Percentiles rank a stretch among this genome's conserved stretches.
These are phyloP conservation scores for Bedellia somnulentella DNA, from an alignment of 2,888 invertebrate genomes.

Conservation along the genomic window DNA sequence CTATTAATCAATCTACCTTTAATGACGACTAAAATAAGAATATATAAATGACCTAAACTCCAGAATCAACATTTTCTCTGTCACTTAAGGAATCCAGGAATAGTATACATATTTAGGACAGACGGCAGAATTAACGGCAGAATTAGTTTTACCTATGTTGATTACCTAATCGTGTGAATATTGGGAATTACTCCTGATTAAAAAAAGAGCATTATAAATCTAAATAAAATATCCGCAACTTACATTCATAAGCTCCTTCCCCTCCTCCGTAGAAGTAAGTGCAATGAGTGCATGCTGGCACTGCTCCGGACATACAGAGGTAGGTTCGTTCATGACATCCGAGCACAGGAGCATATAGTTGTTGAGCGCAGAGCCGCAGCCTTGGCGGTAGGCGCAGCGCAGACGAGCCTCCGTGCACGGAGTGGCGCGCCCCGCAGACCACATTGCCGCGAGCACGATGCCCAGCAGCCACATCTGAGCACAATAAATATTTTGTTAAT, in stretches of 20 bases:
- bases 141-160: too few relatives aligned
- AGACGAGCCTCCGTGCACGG: conserved; percentile 69
- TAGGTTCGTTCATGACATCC: conserved; percentile 64
- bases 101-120: too few relatives aligned
- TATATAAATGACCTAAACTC: too few relatives aligned
- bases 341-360: conserved; percentile 77
- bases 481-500: too few relatives aligned
- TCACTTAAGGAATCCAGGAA: too few relatives aligned
- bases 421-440: conserved; percentile 28
- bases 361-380: conserved; percentile 76
- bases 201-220: too few relatives aligned
- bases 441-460: conserved; percentile 24
- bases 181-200: too few relatives aligned
- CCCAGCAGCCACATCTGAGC: conserved; percentile 44
- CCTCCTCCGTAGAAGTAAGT: conserved; percentile 76
- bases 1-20: too few relatives aligned
- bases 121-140: too few relatives aligned
- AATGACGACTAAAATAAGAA: too few relatives aligned
- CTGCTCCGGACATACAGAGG: conserved; percentile 65
- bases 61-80: too few relatives aligned
- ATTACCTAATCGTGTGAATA: too few relatives aligned
- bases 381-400: conserved; percentile 73
- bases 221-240: conserved; percentile 25
- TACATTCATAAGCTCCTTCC: conserved; percentile 75
- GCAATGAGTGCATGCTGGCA: conserved; percentile 80